Evolutionary conservation across 2,113 vertebrate genomes (phyloP).

Genomic region (Scomber scombrus): DNA sequence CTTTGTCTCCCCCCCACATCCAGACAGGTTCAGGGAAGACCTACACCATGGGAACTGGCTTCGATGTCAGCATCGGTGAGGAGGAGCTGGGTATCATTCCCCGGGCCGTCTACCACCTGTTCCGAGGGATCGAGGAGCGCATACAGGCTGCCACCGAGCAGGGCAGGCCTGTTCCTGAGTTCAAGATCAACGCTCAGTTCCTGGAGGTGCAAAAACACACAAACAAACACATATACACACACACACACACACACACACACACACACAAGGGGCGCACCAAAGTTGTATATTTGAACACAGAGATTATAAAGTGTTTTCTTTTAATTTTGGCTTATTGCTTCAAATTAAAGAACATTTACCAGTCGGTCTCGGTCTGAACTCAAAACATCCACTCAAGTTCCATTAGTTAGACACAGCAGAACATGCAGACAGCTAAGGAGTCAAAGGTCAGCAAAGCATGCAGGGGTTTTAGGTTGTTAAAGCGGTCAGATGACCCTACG

Average conservation of each 20-base stretch:
- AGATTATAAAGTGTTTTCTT: neutral
- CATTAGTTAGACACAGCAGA: constrained; percentile 36
- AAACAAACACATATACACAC: neutral
- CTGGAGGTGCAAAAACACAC: constrained; percentile 88
- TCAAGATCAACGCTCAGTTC: constrained; percentile 98
- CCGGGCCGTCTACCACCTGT: constrained; percentile 94
- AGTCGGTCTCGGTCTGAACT: neutral
- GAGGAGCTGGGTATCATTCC: constrained; percentile 97
- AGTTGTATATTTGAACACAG: neutral
- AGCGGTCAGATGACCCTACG: constrained; percentile 46
- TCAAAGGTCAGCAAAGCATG: constrained; percentile 45
- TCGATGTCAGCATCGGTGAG: constrained; percentile 93
- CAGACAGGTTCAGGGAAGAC: constrained; percentile 99
- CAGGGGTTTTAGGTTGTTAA: constrained; percentile 37
- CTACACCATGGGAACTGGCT: constrained; percentile 98
- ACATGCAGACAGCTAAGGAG: constrained; percentile 45
- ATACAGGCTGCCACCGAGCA: constrained; percentile 88
- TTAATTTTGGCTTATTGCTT: neutral
- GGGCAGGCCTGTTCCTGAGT: constrained; percentile 93
- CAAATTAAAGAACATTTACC: neutral
- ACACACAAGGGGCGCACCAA: neutral
- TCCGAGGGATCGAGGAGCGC: constrained; percentile 93
- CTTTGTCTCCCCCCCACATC: neutral
- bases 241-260: neutral
- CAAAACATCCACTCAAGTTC: constrained; percentile 1